These are phyloP conservation scores for Heliconius ismenius DNA, from an alignment of 2,888 invertebrate species.

Conservation along the genomic window DNA sequence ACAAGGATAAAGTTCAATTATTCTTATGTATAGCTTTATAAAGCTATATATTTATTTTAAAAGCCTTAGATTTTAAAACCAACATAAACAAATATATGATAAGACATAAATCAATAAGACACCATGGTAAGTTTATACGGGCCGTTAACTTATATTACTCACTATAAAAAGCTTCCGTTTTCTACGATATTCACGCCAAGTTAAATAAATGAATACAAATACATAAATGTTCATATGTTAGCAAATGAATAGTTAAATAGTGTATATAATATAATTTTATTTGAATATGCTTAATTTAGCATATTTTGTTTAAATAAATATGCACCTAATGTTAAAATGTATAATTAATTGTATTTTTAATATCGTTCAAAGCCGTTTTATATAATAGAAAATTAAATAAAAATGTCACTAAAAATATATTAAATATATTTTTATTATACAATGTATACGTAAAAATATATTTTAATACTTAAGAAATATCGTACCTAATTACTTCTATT, in stretches of 20 bases:
- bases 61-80: background rate
- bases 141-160: conserved; percentile 69
- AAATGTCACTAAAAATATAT: background rate
- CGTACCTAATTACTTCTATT: background rate
- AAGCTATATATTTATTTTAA: background rate
- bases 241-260: background rate
- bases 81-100: conserved; percentile 32
- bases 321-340: background rate
- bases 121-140: conserved; percentile 58
- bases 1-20: too few relatives aligned
- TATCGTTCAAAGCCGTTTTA: background rate
- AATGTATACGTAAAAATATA: background rate
- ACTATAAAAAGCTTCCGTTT: conserved; percentile 67
- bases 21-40: background rate
- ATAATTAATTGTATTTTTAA: background rate
- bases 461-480: background rate
- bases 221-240: conserved; percentile 10
- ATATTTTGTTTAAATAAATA: background rate
- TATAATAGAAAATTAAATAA: background rate
- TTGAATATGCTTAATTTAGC: background rate
- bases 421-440: background rate
- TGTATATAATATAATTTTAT: background rate
- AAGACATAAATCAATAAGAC: conserved; percentile 37
- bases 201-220: conserved; percentile 33
- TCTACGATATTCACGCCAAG: conserved; percentile 48